Conservation (phyloP, 2,888 invertebrate genomes). For the Macropis europaea region DNA sequence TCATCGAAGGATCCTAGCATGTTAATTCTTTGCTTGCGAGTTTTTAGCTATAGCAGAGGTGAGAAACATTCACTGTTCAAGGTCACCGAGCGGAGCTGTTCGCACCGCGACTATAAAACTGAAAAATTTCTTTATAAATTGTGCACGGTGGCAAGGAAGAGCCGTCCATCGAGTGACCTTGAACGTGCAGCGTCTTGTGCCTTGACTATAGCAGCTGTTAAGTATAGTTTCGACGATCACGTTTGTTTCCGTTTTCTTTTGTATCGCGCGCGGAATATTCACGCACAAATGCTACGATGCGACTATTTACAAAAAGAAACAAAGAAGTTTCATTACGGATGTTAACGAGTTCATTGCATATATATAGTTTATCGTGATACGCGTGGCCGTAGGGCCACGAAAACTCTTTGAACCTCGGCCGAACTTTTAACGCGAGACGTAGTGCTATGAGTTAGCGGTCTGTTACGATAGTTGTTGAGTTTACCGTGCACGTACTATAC, state of each 20-base stretch:
- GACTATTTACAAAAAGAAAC: constrained; percentile 40
- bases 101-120: too few species aligned
- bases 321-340: constrained; percentile 60
- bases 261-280: constrained; percentile 28
- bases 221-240: not conserved
- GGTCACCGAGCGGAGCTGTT: too few species aligned
- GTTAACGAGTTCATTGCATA: constrained; percentile 64
- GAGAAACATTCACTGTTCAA: too few species aligned
- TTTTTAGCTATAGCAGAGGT: too few species aligned
- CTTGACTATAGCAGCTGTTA: not conserved
- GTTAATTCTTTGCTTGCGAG: not conserved
- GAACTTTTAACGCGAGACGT: not conserved
- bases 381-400: not conserved
- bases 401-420: not conserved
- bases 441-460: constrained; percentile 36
- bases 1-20: not conserved
- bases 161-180: too few species aligned
- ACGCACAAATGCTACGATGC: constrained; percentile 66
- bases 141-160: too few species aligned
- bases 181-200: too few species aligned
- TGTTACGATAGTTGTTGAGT: constrained; percentile 53
- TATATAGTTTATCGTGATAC: constrained; percentile 62
- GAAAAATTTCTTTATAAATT: too few species aligned
- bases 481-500: constrained; percentile 40
- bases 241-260: constrained; percentile 2